Conservation (phyloP, 2,797 vertebrate genomes). For the Crax fasciolata region DNA sequence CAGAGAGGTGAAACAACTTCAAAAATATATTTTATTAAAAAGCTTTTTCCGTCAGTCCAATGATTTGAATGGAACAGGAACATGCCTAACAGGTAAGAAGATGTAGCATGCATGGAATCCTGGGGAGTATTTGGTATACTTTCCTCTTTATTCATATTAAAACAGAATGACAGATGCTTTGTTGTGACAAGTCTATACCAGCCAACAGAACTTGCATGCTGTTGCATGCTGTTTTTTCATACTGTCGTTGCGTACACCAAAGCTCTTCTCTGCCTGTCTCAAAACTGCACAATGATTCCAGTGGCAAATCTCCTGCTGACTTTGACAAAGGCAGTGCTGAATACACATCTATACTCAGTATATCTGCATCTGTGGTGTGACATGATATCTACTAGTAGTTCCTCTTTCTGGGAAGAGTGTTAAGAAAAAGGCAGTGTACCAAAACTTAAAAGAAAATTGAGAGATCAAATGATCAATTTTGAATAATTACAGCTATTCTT, state of each 20-base stretch:
- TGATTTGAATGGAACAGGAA: not conserved
- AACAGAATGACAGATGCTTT: not conserved
- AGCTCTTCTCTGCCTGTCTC: not conserved
- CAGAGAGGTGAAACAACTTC: fast-evolving
- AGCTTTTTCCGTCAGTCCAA: not conserved
- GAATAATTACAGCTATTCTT: not conserved
- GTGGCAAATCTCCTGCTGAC: not conserved
- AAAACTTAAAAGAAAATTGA: not conserved
- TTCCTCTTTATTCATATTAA: not conserved
- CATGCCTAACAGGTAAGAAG: not conserved
- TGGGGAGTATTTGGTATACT: not conserved
- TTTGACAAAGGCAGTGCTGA: not conserved
- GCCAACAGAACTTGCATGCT: not conserved
- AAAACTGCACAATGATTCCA: not conserved
- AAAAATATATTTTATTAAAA: not conserved
- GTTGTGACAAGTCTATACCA: not conserved
- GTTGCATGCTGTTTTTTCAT: not conserved
- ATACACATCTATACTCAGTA: not conserved
- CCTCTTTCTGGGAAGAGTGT: not conserved
- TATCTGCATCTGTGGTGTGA: not conserved
- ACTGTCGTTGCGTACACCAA: not conserved
- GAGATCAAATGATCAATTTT: not conserved
- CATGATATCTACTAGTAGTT: not conserved
- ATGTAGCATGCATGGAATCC: not conserved
- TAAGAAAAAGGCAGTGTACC: not conserved